phyloP scores from a whole-genome alignment of 2,113 vertebrate genomes.

The Penelope pileata region DNA sequence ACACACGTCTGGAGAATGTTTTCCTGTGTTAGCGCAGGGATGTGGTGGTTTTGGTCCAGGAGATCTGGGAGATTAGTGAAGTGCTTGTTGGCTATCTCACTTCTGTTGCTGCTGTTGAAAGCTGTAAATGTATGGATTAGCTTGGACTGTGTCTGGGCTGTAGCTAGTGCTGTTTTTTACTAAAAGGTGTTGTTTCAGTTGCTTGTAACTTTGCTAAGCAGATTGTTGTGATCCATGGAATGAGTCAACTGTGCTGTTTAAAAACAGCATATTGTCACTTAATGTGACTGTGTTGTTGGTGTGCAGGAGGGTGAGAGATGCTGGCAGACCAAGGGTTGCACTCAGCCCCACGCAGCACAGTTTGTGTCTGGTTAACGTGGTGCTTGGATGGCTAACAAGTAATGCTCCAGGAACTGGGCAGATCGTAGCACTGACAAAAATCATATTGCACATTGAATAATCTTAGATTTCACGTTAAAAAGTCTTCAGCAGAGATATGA shows the following conservation, averaged over 20 bases:
- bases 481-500: background rate
- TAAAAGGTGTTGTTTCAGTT: background rate
- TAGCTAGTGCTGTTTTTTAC: background rate
- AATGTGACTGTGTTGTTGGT: background rate
- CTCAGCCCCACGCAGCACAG: too few relatives aligned
- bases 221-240: background rate
- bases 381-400: background rate
- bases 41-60: background rate
- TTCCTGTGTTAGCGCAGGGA: background rate
- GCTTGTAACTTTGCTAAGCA: background rate
- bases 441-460: background rate
- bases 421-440: background rate
- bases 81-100: background rate
- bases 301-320: background rate
- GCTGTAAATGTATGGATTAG: background rate
- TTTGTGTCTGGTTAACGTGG: background rate
- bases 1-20: conserved; percentile 38
- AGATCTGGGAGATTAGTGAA: background rate
- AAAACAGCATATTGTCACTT: background rate
- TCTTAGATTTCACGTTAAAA: background rate
- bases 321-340: background rate
- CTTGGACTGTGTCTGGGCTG: background rate
- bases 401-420: background rate
- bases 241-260: background rate
- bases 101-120: background rate